Percentiles rank a stretch among this genome's conserved stretches.
Conservation (phyloP, 2,113 vertebrate species). For the Motacilla alba region DNA sequence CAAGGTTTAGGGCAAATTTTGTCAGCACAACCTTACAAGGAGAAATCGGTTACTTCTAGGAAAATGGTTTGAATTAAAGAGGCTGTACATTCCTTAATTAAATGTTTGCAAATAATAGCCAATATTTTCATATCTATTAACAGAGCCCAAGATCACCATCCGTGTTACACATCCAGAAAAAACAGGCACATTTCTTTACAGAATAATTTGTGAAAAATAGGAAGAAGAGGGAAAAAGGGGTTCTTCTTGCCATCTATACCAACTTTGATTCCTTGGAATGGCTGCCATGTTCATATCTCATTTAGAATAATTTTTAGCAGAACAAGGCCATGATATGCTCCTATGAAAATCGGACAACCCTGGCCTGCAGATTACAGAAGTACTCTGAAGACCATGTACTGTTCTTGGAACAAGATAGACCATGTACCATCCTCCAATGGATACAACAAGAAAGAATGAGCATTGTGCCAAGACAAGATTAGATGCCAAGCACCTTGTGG, state of each 20-base stretch:
- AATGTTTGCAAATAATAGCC: background rate
- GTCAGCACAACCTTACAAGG: background rate
- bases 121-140: background rate
- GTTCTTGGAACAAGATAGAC: no score
- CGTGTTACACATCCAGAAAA: background rate
- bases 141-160: background rate
- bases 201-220: background rate
- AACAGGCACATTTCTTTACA: background rate
- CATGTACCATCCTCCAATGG: no score
- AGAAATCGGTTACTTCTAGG: background rate
- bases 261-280: background rate
- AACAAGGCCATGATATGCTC: no score
- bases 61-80: background rate
- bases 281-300: constrained; percentile 22
- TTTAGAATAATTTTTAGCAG: background rate
- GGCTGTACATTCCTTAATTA: background rate
- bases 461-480: no score
- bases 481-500: no score
- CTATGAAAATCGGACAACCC: no score
- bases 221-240: background rate
- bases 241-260: background rate
- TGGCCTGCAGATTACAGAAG: no score
- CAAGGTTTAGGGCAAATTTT: background rate
- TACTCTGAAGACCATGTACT: no score
- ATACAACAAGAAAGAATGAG: no score